Percentiles rank a stretch among this genome's conserved stretches.
Conservation (phyloP, 2,888 invertebrate species). For the Sarcophaga subvicina region DNA sequence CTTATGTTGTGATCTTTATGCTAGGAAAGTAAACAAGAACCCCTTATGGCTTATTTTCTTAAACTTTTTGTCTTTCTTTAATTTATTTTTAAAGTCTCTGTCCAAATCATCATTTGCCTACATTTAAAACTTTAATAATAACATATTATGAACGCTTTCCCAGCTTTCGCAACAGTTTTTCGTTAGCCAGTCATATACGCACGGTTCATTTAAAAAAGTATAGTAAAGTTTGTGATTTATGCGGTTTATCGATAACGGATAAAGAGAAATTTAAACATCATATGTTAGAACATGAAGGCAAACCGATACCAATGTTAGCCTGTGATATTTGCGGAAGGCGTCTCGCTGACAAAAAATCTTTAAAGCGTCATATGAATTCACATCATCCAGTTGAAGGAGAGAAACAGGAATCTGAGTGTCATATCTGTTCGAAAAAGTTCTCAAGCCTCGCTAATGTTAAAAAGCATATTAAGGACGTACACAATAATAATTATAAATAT, state of each 20-base stretch:
- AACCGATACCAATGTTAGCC: slow-evolving; percentile 76
- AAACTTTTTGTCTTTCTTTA: too few species aligned
- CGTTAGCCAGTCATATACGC: slow-evolving; percentile 52
- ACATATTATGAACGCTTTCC: neutral
- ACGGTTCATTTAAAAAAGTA: slow-evolving; percentile 59
- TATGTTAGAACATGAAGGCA: slow-evolving; percentile 78
- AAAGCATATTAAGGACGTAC: slow-evolving; percentile 79
- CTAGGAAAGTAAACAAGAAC: too few species aligned
- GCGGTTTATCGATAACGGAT: slow-evolving; percentile 79
- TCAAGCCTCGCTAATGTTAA: slow-evolving; percentile 77
- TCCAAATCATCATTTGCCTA: too few species aligned
- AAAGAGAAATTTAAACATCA: slow-evolving; percentile 78
- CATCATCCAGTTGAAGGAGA: slow-evolving; percentile 76
- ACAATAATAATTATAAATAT: slow-evolving; percentile 76
- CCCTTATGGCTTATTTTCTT: too few species aligned
- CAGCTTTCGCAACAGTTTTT: slow-evolving; percentile 53
- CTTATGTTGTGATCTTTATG: too few species aligned
- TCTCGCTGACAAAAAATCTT: slow-evolving; percentile 77
- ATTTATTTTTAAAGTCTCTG: too few species aligned
- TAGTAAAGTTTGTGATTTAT: slow-evolving; percentile 62
- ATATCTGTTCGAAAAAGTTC: slow-evolving; percentile 76
- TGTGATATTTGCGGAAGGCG: slow-evolving; percentile 79
- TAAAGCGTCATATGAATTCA: slow-evolving; percentile 78
- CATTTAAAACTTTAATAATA: neutral
- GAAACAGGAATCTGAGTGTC: slow-evolving; percentile 75